A percentile compares a stretch with the other conserved stretches of the same genome.
These are phyloP conservation scores for Troides aeacus DNA, from an alignment of 2,888 invertebrate genomes.

Conservation along the genomic window DNA sequence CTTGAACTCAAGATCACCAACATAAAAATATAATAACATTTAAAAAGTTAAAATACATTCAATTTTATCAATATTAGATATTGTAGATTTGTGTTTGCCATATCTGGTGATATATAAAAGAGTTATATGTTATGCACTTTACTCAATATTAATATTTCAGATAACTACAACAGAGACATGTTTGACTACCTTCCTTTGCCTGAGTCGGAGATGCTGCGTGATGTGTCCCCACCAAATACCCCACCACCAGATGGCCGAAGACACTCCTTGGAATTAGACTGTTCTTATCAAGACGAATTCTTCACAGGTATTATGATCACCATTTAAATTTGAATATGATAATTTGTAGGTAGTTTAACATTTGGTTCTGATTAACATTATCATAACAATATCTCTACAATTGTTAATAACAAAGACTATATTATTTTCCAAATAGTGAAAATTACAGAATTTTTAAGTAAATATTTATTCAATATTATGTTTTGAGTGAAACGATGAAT, in stretches of 20 bases:
- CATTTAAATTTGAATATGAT: slow-evolving; percentile 16
- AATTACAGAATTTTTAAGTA: no score
- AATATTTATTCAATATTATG: no score
- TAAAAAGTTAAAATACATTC: not conserved
- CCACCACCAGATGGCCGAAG: slow-evolving; percentile 48
- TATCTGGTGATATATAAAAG: not conserved
- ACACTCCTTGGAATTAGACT: slow-evolving; percentile 53
- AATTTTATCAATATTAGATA: no score
- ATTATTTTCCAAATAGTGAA: no score
- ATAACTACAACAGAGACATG: slow-evolving; percentile 56
- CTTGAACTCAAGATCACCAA: no score
- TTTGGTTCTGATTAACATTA: not conserved
- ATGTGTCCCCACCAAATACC: slow-evolving; percentile 51
- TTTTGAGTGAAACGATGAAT: no score
- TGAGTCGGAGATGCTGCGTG: slow-evolving; percentile 40
- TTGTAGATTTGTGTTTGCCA: no score
- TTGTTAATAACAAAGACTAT: no score
- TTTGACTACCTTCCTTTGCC: slow-evolving; percentile 55
- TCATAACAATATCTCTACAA: no score
- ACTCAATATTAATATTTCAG: slow-evolving; percentile 38
- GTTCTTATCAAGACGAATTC: slow-evolving; percentile 66
- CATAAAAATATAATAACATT: not conserved
- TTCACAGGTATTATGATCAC: slow-evolving; percentile 52
- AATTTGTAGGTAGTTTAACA: slow-evolving; percentile 16
- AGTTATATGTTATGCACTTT: not conserved